Conservation (phyloP, 2,113 vertebrate genomes). For the Trochalopteron elliotii region DNA sequence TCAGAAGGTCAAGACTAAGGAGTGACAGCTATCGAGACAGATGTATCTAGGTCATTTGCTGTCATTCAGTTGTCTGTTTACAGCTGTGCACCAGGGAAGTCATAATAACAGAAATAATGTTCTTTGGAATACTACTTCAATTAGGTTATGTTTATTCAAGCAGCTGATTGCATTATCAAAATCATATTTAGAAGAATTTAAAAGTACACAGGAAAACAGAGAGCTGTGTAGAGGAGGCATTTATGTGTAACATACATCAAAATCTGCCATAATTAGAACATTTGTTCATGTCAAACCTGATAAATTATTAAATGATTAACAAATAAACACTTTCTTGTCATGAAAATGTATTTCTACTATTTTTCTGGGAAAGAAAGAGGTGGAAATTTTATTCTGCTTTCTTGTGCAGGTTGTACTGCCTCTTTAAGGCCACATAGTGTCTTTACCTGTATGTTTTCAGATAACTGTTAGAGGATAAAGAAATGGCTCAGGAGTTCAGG, state of each 20-base stretch:
- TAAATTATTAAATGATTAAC: neutral
- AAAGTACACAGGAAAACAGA: neutral
- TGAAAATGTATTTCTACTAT: neutral
- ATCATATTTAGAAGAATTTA: neutral
- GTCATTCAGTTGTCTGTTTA: neutral
- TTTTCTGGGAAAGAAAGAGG: neutral
- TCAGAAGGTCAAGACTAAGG: slow-evolving; percentile 28
- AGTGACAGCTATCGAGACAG: neutral
- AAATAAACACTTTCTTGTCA: neutral
- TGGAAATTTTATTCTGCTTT: neutral
- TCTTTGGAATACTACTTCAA: neutral
- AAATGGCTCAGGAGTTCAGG: neutral
- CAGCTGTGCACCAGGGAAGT: neutral
- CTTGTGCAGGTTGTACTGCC: neutral
- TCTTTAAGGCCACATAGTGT: neutral
- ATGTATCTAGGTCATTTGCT: slow-evolving; percentile 19
- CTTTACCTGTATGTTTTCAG: neutral
- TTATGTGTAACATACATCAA: neutral
- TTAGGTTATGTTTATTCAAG: slow-evolving; percentile 19
- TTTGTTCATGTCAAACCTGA: neutral
- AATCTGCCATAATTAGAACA: neutral
- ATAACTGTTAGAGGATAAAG: neutral
- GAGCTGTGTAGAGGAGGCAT: neutral
- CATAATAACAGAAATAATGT: neutral
- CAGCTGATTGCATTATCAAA: slow-evolving; percentile 8